These are phyloP conservation scores for Notarius quadriscutis DNA, from an alignment of 2,113 vertebrate genomes.

Conservation along the genomic window DNA sequence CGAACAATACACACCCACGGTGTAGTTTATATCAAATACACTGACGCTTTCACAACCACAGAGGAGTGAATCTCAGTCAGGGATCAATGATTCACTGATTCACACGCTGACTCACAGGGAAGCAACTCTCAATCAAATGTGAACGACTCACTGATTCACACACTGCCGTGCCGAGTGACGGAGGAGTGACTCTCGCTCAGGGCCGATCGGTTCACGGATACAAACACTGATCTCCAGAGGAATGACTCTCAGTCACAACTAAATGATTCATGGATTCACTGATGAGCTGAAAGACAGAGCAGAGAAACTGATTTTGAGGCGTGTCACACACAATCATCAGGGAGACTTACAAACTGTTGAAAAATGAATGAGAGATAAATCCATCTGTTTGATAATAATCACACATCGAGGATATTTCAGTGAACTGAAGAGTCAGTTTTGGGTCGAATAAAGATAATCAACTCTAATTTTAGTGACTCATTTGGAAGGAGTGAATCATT, in stretches of 20 bases:
- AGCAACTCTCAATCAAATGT: background rate
- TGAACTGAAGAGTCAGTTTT: background rate
- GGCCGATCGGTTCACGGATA: too few species aligned
- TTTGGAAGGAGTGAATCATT: background rate
- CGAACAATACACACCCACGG: background rate
- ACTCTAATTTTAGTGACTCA: background rate
- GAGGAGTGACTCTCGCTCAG: too few species aligned
- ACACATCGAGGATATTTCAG: background rate
- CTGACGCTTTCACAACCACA: background rate
- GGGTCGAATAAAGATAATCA: background rate
- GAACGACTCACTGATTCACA: background rate
- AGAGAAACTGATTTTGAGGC: background rate
- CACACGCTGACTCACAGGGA: background rate
- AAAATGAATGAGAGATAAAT: background rate
- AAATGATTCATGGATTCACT: background rate
- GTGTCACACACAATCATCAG: too few species aligned
- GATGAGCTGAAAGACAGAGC: background rate
- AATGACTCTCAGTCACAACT: too few species aligned
- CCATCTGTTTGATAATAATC: background rate
- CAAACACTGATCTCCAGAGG: background rate
- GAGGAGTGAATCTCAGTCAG: background rate
- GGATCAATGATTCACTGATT: background rate
- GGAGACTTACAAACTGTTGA: background rate
- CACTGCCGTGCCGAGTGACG: too few species aligned
- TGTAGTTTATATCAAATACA: background rate